phyloP scores from a whole-genome alignment of 1,140 invertebrate genomes.

The Cardiocondyla obscurior region DNA sequence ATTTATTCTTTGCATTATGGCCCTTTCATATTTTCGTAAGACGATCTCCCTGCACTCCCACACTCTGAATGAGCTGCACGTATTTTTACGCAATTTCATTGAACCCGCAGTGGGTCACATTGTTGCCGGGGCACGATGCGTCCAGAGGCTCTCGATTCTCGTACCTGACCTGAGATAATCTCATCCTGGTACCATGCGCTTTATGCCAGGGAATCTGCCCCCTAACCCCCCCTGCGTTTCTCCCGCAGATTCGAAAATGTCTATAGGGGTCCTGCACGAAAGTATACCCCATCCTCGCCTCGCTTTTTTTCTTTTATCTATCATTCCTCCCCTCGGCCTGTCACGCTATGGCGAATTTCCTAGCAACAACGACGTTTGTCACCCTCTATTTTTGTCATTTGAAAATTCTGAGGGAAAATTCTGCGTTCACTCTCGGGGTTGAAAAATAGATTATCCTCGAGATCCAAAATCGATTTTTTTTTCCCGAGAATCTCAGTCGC shows the following conservation, averaged over 20 bases:
- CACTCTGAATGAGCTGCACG: constrained; percentile 65
- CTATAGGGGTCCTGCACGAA: constrained; percentile 51
- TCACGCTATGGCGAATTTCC: constrained; percentile 64
- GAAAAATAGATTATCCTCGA: constrained; percentile 26
- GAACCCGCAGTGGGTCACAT: constrained; percentile 70
- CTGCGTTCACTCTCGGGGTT: not conserved
- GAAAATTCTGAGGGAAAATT: not conserved
- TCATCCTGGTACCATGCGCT: constrained; percentile 74
- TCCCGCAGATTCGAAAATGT: constrained; percentile 72
- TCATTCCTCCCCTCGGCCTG: constrained; percentile 66
- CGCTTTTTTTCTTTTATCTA: constrained; percentile 54
- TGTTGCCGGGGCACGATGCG: constrained; percentile 66
- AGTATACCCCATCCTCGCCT: constrained; percentile 14
- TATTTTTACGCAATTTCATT: constrained; percentile 78
- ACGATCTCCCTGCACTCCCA: constrained; percentile 71
- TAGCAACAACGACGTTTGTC: constrained; percentile 52
- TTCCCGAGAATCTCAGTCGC: not conserved
- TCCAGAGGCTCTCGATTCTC: constrained; percentile 59
- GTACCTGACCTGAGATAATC: constrained; percentile 82
- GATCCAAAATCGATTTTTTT: not conserved
- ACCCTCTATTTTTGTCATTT: constrained; percentile 62
- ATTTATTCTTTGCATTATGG: not conserved
- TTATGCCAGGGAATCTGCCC: constrained; percentile 66
- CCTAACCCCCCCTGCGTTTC: constrained; percentile 50
- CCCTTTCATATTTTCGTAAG: constrained; percentile 43